Conservation (phyloP, 2,888 invertebrate genomes). For the Thera britannica region DNA sequence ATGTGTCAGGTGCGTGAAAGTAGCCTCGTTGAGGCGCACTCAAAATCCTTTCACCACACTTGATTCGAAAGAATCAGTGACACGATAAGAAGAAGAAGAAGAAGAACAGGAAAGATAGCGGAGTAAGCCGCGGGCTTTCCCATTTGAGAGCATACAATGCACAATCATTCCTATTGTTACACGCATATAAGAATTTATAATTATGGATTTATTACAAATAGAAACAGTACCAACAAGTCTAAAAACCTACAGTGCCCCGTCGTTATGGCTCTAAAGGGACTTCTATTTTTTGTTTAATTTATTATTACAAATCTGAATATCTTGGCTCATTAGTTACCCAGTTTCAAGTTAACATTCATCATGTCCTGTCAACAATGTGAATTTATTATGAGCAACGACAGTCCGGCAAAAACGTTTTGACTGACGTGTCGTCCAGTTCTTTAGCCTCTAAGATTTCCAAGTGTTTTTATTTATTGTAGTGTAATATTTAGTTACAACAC, state of each 20-base stretch:
- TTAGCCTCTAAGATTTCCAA: constrained; percentile 17
- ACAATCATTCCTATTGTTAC: too few species aligned
- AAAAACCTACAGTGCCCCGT: constrained; percentile 1
- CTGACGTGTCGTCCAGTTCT: constrained; percentile 52
- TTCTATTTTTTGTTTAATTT: constrained; percentile 14
- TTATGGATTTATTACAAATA: too few species aligned
- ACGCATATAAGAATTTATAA: too few species aligned
- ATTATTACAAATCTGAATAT: constrained; percentile 31
- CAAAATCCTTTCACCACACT: too few species aligned
- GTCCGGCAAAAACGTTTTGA: constrained; percentile 62
- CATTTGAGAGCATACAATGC: too few species aligned
- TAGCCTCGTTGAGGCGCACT: too few species aligned
- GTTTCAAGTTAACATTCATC: constrained; percentile 64
- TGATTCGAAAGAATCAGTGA: too few species aligned
- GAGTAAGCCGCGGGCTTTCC: too few species aligned
- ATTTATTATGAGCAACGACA: constrained; percentile 72
- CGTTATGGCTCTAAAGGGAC: constrained; percentile 4
- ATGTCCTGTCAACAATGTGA: constrained; percentile 66
- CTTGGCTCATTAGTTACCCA: constrained; percentile 36
- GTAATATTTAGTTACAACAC: too few species aligned
- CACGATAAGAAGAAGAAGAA: too few species aligned
- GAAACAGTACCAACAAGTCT: not conserved
- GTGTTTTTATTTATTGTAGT: constrained; percentile 11
- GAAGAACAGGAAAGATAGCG: too few species aligned
- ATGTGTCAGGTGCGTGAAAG: too few species aligned